phyloP scores from a whole-genome alignment of 2,797 vertebrate genomes.

The Octomys mimax region DNA sequence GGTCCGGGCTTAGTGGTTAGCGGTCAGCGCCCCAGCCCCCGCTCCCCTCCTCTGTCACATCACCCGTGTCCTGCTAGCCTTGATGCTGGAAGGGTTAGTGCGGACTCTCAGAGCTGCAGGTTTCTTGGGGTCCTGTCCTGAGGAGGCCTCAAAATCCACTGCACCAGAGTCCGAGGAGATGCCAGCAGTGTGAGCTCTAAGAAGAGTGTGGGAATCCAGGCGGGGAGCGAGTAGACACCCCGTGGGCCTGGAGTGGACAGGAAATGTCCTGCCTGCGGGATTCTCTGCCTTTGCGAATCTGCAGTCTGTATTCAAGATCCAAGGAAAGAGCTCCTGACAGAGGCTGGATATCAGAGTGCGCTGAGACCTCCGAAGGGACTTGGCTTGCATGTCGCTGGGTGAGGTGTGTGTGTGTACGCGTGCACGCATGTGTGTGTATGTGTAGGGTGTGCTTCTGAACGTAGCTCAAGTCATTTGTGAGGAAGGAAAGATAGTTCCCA shows the following conservation, averaged over 20 bases:
- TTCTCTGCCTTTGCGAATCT: too few relatives aligned
- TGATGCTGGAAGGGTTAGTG: too few relatives aligned
- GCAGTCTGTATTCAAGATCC: too few relatives aligned
- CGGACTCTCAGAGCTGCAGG: background rate
- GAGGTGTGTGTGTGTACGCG: background rate
- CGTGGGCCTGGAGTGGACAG: background rate
- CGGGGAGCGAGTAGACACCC: background rate
- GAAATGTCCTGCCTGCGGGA: too few relatives aligned
- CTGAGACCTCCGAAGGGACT: too few relatives aligned
- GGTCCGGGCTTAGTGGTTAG: background rate
- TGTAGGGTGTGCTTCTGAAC: background rate
- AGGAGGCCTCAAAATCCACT: too few relatives aligned
- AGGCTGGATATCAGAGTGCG: too few relatives aligned
- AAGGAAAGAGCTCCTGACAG: too few relatives aligned
- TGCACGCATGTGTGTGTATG: too few relatives aligned
- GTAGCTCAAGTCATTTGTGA: constrained; percentile 7
- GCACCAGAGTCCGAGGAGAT: background rate
- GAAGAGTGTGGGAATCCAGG: too few relatives aligned
- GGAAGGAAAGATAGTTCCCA: background rate
- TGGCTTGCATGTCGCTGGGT: background rate
- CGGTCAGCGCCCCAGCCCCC: background rate
- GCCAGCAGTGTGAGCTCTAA: too few relatives aligned
- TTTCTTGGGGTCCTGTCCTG: background rate
- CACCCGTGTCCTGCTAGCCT: background rate
- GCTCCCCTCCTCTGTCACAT: background rate